Evolutionary conservation across 2,113 vertebrate genomes (phyloP), one percentile per base, ranked within the genome.

Genomic region (Thunnus maccoyii): DNA sequence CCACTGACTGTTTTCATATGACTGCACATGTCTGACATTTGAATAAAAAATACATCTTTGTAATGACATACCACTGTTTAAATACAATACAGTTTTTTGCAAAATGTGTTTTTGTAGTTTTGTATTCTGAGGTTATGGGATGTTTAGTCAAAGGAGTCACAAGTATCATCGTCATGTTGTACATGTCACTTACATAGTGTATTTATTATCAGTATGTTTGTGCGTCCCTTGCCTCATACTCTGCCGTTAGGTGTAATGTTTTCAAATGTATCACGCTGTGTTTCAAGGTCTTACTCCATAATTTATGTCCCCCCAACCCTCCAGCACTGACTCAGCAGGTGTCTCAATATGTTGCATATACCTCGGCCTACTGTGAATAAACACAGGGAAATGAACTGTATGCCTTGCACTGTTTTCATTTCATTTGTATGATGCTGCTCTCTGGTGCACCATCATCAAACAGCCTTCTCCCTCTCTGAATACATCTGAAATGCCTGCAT

Each of bases 251-350:
- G 47, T 78, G 63, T 76, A 11, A 15, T 51, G 64, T 83, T 83
- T 71, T 71, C 50, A 52, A 22, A 86, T 85, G 63, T 56, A 67
- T 80, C 78, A 83, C 61, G 41, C 69, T 83, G 84, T 76, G 74
- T 87, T 88, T 72, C 50, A 64, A 47, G 86, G 83, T 62, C 65
- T 81, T 80, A 48, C 62, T 89, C 74, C 79, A 89, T 90, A 83
- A 94, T 92, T 82, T 73, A 93, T 91, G 78, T 9, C 36, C 82
- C 85, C 63, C 68, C 48, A 81, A 72, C 82, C 75, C 62, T 68
- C 36, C 60, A 78, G 78, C 71, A 65, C 72, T 64, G 82, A 64
- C 78, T 79, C 84, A 80, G 86, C 83, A 75, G 85, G 83, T 76
- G 83, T 76, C 81, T 88, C 79, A 80, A 74, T 86, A 76, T 87